Conservation (phyloP, 2,888 invertebrate species). For the Lagria hirta region DNA sequence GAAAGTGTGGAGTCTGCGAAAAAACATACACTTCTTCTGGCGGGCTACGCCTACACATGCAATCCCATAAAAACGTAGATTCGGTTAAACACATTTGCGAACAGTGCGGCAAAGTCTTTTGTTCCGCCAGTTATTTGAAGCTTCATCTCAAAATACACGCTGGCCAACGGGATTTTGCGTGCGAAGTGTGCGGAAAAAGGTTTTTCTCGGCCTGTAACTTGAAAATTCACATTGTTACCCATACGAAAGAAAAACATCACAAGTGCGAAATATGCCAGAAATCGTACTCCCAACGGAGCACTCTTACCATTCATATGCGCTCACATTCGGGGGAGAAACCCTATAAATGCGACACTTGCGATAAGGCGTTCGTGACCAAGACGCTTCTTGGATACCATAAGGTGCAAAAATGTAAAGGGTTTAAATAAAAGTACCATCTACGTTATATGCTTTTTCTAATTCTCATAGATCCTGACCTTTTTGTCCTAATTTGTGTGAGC, state of each 20-base stretch:
- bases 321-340: slow-evolving; percentile 56
- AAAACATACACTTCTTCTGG: background rate
- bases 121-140: background rate
- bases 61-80: slow-evolving; percentile 3
- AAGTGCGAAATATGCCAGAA: slow-evolving; percentile 58
- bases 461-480: too few relatives aligned
- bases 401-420: too few relatives aligned
- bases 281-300: slow-evolving; percentile 58
- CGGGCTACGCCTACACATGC: slow-evolving; percentile 6
- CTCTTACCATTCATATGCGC: slow-evolving; percentile 55
- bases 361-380: slow-evolving; percentile 41
- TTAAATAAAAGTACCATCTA: too few relatives aligned
- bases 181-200: slow-evolving; percentile 50
- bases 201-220: slow-evolving; percentile 51
- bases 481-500: too few relatives aligned
- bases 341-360: slow-evolving; percentile 54
- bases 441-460: too few relatives aligned
- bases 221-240: slow-evolving; percentile 58
- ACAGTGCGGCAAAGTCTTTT: background rate
- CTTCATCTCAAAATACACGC: too few relatives aligned
- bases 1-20: slow-evolving; percentile 3
- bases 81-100: slow-evolving; percentile 1
- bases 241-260: slow-evolving; percentile 59
- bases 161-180: too few relatives aligned
- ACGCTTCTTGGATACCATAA: slow-evolving; percentile 39